Percentiles rank a stretch among this genome's conserved stretches.
Conservation (phyloP, 2,113 vertebrate species). For the Dasyprocta punctata region DNA sequence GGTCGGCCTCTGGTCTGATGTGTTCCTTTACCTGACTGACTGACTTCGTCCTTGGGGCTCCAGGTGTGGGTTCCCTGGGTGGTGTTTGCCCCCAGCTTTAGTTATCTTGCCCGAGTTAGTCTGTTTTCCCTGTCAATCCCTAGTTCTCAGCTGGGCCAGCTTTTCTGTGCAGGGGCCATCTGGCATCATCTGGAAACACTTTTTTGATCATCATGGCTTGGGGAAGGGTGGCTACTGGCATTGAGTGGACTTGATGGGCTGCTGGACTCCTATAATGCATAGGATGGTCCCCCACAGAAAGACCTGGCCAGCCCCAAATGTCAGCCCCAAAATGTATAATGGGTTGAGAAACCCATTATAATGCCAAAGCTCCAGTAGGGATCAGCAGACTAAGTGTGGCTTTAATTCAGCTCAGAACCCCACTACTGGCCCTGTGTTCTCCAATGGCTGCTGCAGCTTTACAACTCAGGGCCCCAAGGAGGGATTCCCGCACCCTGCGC, state of each 20-base stretch:
- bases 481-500: neutral
- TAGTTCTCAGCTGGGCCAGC: neutral
- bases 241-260: neutral
- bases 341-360: neutral
- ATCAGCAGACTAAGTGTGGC: too few relatives aligned
- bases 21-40: too few relatives aligned
- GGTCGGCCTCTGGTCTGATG: neutral
- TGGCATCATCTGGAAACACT: neutral
- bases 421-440: rapidly evolving
- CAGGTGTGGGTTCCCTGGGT: neutral
- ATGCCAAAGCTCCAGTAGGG: neutral
- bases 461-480: neutral
- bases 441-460: neutral
- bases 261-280: neutral
- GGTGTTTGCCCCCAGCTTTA: neutral
- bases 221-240: neutral
- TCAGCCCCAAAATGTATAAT: neutral
- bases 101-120: neutral
- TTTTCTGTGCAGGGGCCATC: neutral
- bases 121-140: neutral
- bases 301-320: too few relatives aligned
- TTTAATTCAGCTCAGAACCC: neutral
- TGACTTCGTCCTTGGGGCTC: neutral
- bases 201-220: neutral
- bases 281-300: neutral